Base-by-base conservation (phyloP, 2,113 vertebrate species). In the Larimichthys polyactis region DNA sequence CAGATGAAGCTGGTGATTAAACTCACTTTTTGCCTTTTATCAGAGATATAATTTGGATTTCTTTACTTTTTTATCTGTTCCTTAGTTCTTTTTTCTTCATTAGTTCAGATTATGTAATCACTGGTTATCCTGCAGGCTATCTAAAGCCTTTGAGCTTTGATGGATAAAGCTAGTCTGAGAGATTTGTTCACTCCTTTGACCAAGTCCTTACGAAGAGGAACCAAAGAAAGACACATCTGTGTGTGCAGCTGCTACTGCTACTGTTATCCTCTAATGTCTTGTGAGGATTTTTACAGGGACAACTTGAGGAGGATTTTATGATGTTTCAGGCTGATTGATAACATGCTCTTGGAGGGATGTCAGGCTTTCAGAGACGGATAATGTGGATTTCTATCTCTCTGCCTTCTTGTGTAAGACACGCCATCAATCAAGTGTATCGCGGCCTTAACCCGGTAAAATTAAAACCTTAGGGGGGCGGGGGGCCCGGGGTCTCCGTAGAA, bases 301-400 rank as follows among this genome's bases (percentile, higher is more conserved):
- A 90, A 92, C 89, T 90, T 90, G 89, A 94, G 88, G 87, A 86
- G 87, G 89, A 90, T 90, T 93, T 93, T 91, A 93, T 94, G 93
- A 94, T 91, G 89, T 94, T 94, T 94, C 88, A 65, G 48, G 78
- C 83, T 95, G 94, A 95, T 95, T 94, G 94, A 95, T 95, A 93
- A 93, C 91, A 88, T 65, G 83, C 83, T 95, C 88, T 88, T 88
- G 84, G 78, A 91, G 81, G 90, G 91, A 91, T 92, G 91, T 94
- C 93, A 91, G 93, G 88, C 93, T 93, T 93, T 94, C 91, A 92
- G 87, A 93, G 93, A 92, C 77, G 70, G 92, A 94, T 94, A 92
- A 93, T 95, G 91, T 92, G 91, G 92, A 93, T 95, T 95, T 95
- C 93, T 94, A 94, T 94, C 93, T 90, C 89, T 92, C 89, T 94